Evolutionary conservation across 2,113 vertebrate species (phyloP), one percentile per base, ranked within the genome.

Genomic region (Chaetodon trifascialis): DNA sequence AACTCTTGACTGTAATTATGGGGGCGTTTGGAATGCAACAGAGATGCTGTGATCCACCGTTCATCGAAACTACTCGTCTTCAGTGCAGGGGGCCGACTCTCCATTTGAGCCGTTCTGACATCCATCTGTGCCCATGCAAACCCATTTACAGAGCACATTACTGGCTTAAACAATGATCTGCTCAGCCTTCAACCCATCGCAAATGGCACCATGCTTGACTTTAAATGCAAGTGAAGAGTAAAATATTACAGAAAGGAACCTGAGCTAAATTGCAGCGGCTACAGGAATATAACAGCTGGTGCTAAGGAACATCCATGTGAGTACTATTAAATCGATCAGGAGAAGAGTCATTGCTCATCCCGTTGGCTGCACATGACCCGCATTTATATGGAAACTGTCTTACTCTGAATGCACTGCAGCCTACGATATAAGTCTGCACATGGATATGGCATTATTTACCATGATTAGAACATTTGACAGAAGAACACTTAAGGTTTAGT

Each of bases 91-190:
- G 56, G 42, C 40, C 4, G 11, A 21, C 56, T 63, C 74, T 82
- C 63, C 56, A 72, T 87, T 83, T 58, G 68, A 44, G 23, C 56
- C 63, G 36, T 67, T 56, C 60, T 67, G 71, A 63, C 66, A 84
- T 73, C 72, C 76, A 79, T 82, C 70, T 79, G 77, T 52, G 54
- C 54, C 38, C 19, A 46, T 69, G n/a, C 56, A 51, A 76, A 49
- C 2, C 17, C 66, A 72, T 84, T 84, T 72, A 70, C 44, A 59
- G 36, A 83, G 86, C 12, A 54, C 79, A 82, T 76, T 67, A 84
- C 25, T 60, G 44, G 54, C 44, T 69, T 46, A 49, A 56, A 83
- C 75, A 72, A 74, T 46, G 64, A 80, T 69, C 69, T 14, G 80
- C 70, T 86, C 58, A 52, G 73, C 63, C 83, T 56, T 73, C 68